Evolutionary conservation across 2,797 vertebrate species (phyloP), one percentile per base, ranked within the genome.

Genomic region (Allochrocebus solatus): DNA sequence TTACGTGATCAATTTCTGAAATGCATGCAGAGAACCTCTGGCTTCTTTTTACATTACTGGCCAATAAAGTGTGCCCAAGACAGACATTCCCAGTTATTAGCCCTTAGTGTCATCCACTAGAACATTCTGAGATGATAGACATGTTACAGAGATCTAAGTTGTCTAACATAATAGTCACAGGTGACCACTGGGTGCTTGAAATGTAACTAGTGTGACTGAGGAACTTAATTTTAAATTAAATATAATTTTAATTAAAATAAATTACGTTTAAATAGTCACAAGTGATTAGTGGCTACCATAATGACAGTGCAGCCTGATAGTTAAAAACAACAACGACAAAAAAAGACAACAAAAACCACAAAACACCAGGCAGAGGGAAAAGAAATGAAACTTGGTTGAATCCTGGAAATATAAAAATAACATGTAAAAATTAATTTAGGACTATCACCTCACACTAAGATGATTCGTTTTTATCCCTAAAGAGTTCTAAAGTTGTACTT

Each of bases 191-290:
- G 76, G 28, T 8, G 46, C 78, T 72, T 79, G 70, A 89, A 94
- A 89, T 39, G 13, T 83, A 61, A 36, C 28, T 21, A 80, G 36
- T 17, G 28, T 57, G 17, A 93, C 55, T n/a, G 61, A 92, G 61
- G 59, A 83, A 78, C 26, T 89, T 78, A 70, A 59, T 93, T 93
- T 93, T 86, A 57, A 19, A 84, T 72, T 85, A 70, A 59, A 74
- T 61, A 95, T 48, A 30, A 83, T 93, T 74, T 84, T 89, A 95
- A 92, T 74, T 80, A 79, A 75, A 46, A 75, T 39, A 95, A 50
- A 84, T 85, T 76, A 91, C 41, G 84, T n/a, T 59, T 80, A 90
- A 96, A 74, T 55, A 95, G 67, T 72, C 41, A 50, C 19, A 43
- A 30, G 1, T 57, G 28, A 50, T 53, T 24, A 94, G 79, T 64